phyloP scores from a whole-genome alignment of 2,113 vertebrate genomes.

The Archilochus colubris region DNA sequence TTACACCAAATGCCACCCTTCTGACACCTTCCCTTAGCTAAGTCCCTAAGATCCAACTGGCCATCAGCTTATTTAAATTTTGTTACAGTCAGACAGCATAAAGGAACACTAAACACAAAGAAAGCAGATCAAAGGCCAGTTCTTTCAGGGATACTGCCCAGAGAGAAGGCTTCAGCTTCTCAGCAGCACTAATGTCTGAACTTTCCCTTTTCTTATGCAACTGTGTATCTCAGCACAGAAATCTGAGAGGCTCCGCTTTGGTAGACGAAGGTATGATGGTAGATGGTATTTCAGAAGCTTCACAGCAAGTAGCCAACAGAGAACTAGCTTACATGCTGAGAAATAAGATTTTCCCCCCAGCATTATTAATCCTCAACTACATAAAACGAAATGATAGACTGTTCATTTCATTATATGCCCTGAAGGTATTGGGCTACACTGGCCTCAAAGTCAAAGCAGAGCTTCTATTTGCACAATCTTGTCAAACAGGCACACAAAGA shows the following conservation, averaged over 20 bases:
- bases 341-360: neutral
- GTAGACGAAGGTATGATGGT: neutral
- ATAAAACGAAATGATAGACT: neutral
- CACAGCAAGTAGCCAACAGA: conserved; percentile 36
- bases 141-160: neutral
- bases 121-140: neutral
- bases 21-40: neutral
- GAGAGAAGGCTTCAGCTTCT: neutral
- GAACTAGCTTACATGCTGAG: neutral
- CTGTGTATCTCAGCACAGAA: neutral
- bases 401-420: neutral
- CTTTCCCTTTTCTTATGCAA: neutral
- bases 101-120: neutral
- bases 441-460: neutral
- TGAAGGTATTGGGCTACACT: neutral
- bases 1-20: neutral
- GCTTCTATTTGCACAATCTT: neutral
- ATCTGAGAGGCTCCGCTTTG: neutral
- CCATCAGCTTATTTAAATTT: neutral
- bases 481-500: neutral
- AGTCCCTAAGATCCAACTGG: neutral
- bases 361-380: neutral
- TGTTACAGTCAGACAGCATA: neutral
- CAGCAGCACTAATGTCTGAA: fast-evolving
- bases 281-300: neutral